Evolutionary conservation across 2,888 invertebrate species (phyloP).

Genomic region (Agrochola lychnidis): DNA sequence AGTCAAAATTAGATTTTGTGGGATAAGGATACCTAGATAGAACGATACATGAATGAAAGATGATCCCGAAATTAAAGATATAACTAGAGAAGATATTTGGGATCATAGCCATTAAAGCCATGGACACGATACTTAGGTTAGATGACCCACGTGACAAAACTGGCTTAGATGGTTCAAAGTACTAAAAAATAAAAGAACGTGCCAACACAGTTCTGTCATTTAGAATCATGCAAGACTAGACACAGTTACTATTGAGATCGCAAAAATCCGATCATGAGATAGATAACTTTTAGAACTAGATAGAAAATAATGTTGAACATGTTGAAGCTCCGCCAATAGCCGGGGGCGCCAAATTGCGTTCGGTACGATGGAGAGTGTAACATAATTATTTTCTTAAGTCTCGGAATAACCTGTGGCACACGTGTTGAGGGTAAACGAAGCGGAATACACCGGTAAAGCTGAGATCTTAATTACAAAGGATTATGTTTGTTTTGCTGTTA

Average conservation of each 20-base stretch:
- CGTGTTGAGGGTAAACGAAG: conserved; percentile 16
- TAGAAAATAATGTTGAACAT: conserved; percentile 18
- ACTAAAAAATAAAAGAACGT: not conserved
- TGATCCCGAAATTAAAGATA: not conserved
- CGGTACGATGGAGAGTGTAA: conserved; percentile 21
- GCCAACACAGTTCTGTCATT: not conserved
- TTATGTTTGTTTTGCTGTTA: conserved; percentile 23
- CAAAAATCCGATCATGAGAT: too few species aligned
- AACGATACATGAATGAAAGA: not conserved
- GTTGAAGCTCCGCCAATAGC: conserved; percentile 25
- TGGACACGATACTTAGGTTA: not conserved
- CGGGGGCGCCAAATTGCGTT: conserved; percentile 4
- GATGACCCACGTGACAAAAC: not conserved
- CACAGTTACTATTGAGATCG: not conserved
- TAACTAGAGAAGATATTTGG: not conserved
- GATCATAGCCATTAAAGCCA: not conserved
- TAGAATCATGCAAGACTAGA: not conserved
- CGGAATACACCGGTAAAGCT: conserved; percentile 6
- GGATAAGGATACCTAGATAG: not conserved
- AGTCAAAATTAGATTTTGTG: not conserved
- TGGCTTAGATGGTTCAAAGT: not conserved
- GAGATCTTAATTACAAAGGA: conserved; percentile 49
- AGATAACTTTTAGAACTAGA: not conserved
- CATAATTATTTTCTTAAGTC: conserved; percentile 73
- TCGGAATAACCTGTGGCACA: conserved; percentile 59